Percentiles rank a stretch among this genome's conserved stretches.
Evolutionary conservation across 2,888 invertebrate species (phyloP).

Genomic region (Bombylius discolor): DNA sequence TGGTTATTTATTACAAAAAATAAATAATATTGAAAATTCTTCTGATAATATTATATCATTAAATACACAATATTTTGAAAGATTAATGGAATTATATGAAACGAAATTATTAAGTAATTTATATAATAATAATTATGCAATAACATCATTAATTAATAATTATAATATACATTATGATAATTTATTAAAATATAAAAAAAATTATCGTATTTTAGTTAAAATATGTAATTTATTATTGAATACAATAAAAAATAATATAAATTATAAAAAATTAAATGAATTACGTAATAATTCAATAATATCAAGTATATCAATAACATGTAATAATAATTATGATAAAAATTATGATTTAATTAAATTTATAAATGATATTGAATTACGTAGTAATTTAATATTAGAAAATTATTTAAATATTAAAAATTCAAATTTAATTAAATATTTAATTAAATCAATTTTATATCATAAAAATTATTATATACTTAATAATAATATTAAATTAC

Average conservation of each 20-base stretch:
- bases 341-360: constrained; percentile 18
- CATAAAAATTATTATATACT: constrained; percentile 37
- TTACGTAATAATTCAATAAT: neutral
- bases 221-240: neutral
- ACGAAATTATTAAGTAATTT: constrained; percentile 19
- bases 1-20: constrained; percentile 25
- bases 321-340: neutral
- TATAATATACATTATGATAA: neutral
- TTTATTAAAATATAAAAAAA: neutral
- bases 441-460: constrained; percentile 37
- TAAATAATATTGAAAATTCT: constrained; percentile 13
- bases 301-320: neutral
- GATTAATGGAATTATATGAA: constrained; percentile 21
- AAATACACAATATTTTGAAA: constrained; percentile 17
- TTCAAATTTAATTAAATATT: constrained; percentile 25
- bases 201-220: neutral
- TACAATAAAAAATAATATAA: neutral
- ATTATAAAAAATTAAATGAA: neutral
- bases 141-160: constrained; percentile 24
- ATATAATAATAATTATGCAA: constrained; percentile 20
- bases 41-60: neutral
- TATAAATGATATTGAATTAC: constrained; percentile 23
- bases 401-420: constrained; percentile 30
- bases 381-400: constrained; percentile 24
- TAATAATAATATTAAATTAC: constrained; percentile 22